Conservation (phyloP, 2,797 vertebrate genomes). For the Fistularia commersonii region DNA sequence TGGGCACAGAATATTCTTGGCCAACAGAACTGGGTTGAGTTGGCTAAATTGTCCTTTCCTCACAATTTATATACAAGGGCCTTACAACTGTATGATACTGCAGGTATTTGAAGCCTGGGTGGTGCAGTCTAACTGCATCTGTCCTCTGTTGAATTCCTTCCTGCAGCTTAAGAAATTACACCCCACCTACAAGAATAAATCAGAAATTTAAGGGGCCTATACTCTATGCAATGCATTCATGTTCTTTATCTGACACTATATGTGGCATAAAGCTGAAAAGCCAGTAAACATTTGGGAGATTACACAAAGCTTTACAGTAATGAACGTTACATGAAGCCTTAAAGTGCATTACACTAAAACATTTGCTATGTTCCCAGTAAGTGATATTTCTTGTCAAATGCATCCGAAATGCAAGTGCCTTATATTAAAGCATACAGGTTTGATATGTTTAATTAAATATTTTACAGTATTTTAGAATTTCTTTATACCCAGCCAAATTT, state of each 20-base stretch:
- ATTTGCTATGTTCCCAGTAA: slow-evolving; percentile 48
- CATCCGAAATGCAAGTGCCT: slow-evolving; percentile 64
- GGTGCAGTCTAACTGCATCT: too few species aligned
- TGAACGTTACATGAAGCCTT: slow-evolving; percentile 33
- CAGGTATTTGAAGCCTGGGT: slow-evolving; percentile 24
- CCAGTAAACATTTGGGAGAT: slow-evolving; percentile 44
- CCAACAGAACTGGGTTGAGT: slow-evolving; percentile 6
- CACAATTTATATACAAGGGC: slow-evolving; percentile 12
- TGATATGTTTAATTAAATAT: slow-evolving; percentile 17
- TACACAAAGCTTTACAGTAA: slow-evolving; percentile 29
- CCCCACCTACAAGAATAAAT: background rate
- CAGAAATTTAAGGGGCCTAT: slow-evolving; percentile 35
- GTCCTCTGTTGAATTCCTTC: too few species aligned
- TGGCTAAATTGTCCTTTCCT: slow-evolving; percentile 12
- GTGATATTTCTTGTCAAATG: slow-evolving; percentile 30
- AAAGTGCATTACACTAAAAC: slow-evolving; percentile 46
- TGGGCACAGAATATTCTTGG: slow-evolving; percentile 12
- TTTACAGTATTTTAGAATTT: slow-evolving; percentile 17
- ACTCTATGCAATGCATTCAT: slow-evolving; percentile 65
- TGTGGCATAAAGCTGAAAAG: slow-evolving; percentile 23
- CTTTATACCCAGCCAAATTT: slow-evolving; percentile 31
- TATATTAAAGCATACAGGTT: slow-evolving; percentile 50
- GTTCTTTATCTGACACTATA: slow-evolving; percentile 40
- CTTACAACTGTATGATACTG: slow-evolving; percentile 31
- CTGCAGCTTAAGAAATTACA: too few species aligned